Percentiles rank a stretch among this genome's conserved stretches.
phyloP scores from a whole-genome alignment of 2,113 vertebrate species.

The Tragelaphus imberbis region DNA sequence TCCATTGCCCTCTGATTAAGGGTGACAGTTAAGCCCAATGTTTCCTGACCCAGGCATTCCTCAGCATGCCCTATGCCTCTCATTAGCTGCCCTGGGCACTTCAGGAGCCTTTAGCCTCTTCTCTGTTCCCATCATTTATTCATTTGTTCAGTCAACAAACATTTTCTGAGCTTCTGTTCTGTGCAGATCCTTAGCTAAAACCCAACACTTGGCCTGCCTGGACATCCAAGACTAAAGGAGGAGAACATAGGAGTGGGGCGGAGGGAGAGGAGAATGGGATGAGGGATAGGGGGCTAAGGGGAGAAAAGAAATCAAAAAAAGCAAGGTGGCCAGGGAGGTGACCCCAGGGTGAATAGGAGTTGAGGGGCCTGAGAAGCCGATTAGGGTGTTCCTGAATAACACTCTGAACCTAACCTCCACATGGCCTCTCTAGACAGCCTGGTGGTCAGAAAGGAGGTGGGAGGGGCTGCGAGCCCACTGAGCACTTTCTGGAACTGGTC shows the following conservation, averaged over 20 bases:
- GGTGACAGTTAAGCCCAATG: not conserved
- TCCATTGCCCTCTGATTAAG: not conserved
- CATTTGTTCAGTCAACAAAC: not conserved
- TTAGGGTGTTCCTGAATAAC: not conserved
- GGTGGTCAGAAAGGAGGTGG: not conserved
- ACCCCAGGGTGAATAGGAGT: not conserved
- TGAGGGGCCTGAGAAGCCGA: not conserved
- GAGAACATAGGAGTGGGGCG: not conserved
- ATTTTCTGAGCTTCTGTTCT: not conserved
- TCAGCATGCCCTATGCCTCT: not conserved
- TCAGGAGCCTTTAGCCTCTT: not conserved
- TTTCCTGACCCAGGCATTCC: not conserved
- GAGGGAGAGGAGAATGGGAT: not conserved
- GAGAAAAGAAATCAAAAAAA: not conserved
- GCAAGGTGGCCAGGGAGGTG: not conserved
- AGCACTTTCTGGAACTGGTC: not conserved
- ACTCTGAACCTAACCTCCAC: not conserved
- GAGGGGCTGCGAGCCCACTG: not conserved
- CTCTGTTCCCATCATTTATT: not conserved
- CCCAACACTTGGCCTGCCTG: not conserved
- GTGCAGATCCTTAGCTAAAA: not conserved
- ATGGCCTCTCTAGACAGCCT: not conserved
- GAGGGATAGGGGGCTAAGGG: accelerated
- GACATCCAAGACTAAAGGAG: not conserved
- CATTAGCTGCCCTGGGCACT: not conserved